These are phyloP conservation scores for Pseudomugil tenellus DNA, from an alignment of 2,797 vertebrate genomes.

Conservation along the genomic window DNA sequence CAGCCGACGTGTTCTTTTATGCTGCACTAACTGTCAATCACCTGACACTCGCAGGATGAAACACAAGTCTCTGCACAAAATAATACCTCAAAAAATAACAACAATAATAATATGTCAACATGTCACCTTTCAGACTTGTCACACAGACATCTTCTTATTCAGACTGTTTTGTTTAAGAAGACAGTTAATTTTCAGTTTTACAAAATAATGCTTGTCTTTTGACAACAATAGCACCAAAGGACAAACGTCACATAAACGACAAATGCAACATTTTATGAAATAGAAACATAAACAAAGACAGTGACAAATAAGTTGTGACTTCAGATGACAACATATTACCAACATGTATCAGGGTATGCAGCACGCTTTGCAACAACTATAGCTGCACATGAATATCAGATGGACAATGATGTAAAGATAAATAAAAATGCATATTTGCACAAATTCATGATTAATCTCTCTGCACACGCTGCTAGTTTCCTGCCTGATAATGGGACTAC, in stretches of 20 bases:
- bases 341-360: neutral
- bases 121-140: slow-evolving; percentile 66
- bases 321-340: slow-evolving; percentile 1
- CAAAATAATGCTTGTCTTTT: slow-evolving; percentile 33
- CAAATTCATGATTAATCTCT: slow-evolving; percentile 22
- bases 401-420: slow-evolving; percentile 8
- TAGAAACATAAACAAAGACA: slow-evolving; percentile 24
- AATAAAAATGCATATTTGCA: slow-evolving; percentile 13
- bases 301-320: slow-evolving; percentile 7
- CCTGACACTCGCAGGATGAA: slow-evolving; percentile 56
- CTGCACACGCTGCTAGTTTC: slow-evolving; percentile 23
- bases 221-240: slow-evolving; percentile 28
- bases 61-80: slow-evolving; percentile 63
- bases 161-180: slow-evolving; percentile 35
- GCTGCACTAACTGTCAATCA: slow-evolving; percentile 69
- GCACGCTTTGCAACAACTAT: neutral
- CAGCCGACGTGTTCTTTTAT: slow-evolving; percentile 57
- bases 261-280: slow-evolving; percentile 30
- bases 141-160: slow-evolving; percentile 49
- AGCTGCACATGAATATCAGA: neutral
- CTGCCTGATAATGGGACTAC: slow-evolving; percentile 23
- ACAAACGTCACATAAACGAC: slow-evolving; percentile 22
- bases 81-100: slow-evolving; percentile 69
- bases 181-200: slow-evolving; percentile 57
- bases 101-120: slow-evolving; percentile 61